Evolutionary conservation across 2,113 vertebrate species (phyloP).

Genomic region (Anguilla japonica): DNA sequence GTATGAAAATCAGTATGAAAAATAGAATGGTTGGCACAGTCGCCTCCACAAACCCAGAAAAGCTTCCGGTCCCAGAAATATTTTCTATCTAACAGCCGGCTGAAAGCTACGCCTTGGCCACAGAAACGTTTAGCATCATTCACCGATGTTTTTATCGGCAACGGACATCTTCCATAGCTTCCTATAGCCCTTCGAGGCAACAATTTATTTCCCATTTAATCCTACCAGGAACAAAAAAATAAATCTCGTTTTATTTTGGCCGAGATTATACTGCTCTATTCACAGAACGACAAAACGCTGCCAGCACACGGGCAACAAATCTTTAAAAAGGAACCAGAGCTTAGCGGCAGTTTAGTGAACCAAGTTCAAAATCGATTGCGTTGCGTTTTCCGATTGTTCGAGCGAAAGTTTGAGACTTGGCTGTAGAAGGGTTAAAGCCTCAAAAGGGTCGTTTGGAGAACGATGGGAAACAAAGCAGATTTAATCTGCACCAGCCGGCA

Average conservation of each 20-base stretch:
- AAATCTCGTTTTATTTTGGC: background rate
- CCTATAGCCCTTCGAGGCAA: background rate
- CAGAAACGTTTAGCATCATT: background rate
- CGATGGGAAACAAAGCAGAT: slow-evolving; percentile 42
- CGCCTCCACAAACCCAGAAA: background rate
- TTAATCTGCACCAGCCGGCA: slow-evolving; percentile 46
- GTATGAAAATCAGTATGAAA: background rate
- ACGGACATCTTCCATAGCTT: background rate
- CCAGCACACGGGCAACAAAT: too few species aligned
- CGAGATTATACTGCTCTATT: background rate
- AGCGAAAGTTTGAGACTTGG: too few species aligned
- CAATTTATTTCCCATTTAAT: background rate
- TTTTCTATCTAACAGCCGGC: background rate
- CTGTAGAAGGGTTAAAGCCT: background rate
- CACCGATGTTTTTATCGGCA: background rate
- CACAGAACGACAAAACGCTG: too few species aligned
- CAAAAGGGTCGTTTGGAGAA: slow-evolving; percentile 24
- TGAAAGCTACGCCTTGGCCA: too few species aligned
- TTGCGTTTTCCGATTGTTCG: too few species aligned
- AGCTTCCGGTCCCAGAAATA: background rate
- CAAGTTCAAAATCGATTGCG: too few species aligned
- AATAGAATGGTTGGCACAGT: background rate
- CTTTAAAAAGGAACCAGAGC: too few species aligned
- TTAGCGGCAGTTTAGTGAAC: too few species aligned
- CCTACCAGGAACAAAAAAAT: background rate